phyloP scores from a whole-genome alignment of 2,797 vertebrate genomes.

The Benthosema pterotum region DNA sequence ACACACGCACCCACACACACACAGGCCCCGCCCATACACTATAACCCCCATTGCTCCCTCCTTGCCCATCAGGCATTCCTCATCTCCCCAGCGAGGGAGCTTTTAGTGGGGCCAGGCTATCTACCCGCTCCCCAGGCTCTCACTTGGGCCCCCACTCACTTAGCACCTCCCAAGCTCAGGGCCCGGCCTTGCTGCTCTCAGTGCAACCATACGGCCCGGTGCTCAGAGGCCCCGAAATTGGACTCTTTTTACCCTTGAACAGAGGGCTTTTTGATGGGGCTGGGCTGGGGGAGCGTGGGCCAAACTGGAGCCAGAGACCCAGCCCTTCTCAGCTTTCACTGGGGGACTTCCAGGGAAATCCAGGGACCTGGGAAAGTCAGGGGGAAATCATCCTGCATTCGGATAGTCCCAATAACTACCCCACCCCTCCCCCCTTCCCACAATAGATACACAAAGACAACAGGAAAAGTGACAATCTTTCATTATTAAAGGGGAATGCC shows the following conservation, averaged over 20 bases:
- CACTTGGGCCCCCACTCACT: constrained; percentile 57
- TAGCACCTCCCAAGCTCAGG: constrained; percentile 58
- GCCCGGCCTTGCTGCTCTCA: constrained; percentile 26
- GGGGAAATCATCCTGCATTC: constrained; percentile 47
- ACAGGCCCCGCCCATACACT: constrained; percentile 14
- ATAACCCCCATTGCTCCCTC: constrained; percentile 19
- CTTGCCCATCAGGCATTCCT: constrained; percentile 61
- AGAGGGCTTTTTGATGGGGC: constrained; percentile 71
- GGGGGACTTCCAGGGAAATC: constrained; percentile 66
- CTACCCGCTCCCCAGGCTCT: constrained; percentile 57
- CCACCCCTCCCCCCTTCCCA: constrained; percentile 1
- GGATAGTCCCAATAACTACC: constrained; percentile 44
- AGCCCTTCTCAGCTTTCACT: constrained; percentile 67
- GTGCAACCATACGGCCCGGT: constrained; percentile 43
- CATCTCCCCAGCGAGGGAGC: constrained; percentile 62
- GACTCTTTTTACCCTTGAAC: constrained; percentile 58
- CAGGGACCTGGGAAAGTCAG: constrained; percentile 46
- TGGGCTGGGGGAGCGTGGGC: constrained; percentile 51
- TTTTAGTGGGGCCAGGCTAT: constrained; percentile 54
- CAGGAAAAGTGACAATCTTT: too few relatives aligned
- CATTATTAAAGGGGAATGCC: too few relatives aligned
- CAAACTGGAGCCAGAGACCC: constrained; percentile 51
- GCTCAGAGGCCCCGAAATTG: constrained; percentile 64
- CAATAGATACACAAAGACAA: too few relatives aligned
- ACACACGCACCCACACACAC: constrained; percentile 33